Evolutionary conservation across 2,797 vertebrate genomes (phyloP).

Genomic region (Furcifer pardalis): DNA sequence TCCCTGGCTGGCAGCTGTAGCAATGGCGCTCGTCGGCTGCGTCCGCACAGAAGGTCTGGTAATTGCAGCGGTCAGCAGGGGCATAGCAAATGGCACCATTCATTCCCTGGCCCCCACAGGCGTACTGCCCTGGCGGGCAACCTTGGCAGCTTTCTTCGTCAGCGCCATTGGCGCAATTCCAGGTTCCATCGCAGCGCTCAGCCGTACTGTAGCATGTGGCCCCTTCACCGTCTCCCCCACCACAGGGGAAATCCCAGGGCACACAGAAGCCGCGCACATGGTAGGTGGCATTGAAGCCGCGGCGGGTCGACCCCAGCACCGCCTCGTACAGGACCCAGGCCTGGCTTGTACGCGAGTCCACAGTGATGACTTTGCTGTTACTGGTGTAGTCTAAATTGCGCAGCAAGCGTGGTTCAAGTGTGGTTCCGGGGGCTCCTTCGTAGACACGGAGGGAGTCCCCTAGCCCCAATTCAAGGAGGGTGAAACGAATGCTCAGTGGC

Average conservation of each 20-base stretch:
- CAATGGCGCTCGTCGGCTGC: slow-evolving; percentile 89
- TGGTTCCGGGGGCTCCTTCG: slow-evolving; percentile 72
- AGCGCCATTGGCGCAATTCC: slow-evolving; percentile 87
- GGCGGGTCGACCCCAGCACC: slow-evolving; percentile 65
- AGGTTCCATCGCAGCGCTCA: slow-evolving; percentile 86
- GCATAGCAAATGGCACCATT: slow-evolving; percentile 80
- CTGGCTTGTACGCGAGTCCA: slow-evolving; percentile 85
- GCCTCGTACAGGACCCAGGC: slow-evolving; percentile 80
- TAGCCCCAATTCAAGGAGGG: slow-evolving; percentile 78
- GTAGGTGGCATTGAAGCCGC: slow-evolving; percentile 90
- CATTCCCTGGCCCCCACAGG: slow-evolving; percentile 75
- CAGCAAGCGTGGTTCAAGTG: slow-evolving; percentile 4
- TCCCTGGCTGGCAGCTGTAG: slow-evolving; percentile 86
- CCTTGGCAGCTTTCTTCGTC: slow-evolving; percentile 86
- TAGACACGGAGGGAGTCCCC: slow-evolving; percentile 81
- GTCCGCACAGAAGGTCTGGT: slow-evolving; percentile 88
- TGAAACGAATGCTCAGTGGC: slow-evolving; percentile 84
- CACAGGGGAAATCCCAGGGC: slow-evolving; percentile 87
- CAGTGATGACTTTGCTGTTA: slow-evolving; percentile 83
- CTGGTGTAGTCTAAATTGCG: slow-evolving; percentile 79
- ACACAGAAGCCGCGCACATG: slow-evolving; percentile 88
- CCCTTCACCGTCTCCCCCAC: slow-evolving; percentile 80
- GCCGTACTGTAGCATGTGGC: slow-evolving; percentile 82
- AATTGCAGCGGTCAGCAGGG: slow-evolving; percentile 86
- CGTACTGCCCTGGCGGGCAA: slow-evolving; percentile 79